A percentile compares a stretch with the other conserved stretches of the same genome.
Evolutionary conservation across 2,888 invertebrate genomes (phyloP).

Genomic region (Drosophila picticornis): DNA sequence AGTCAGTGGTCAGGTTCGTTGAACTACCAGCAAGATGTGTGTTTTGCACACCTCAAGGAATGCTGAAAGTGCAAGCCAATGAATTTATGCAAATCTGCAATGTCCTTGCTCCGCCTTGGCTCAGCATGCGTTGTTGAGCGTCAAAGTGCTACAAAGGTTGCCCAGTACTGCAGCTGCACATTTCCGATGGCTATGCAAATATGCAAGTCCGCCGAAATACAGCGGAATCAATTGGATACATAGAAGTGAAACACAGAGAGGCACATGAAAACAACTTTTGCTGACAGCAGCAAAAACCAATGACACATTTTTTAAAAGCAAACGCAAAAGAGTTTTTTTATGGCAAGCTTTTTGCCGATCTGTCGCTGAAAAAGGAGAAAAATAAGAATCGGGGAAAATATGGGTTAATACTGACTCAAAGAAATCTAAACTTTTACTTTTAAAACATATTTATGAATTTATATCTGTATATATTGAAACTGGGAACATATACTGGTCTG

Average conservation of each 20-base stretch:
- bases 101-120: constrained; percentile 4
- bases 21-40: not conserved
- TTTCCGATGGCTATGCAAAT: constrained; percentile 36
- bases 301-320: constrained; percentile 23
- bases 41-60: constrained; percentile 21
- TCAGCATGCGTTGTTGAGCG: constrained; percentile 17
- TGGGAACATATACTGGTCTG: no score
- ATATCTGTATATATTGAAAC: no score
- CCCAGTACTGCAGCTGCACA: constrained; percentile 3
- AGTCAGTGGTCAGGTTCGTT: constrained; percentile 14
- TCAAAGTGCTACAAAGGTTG: constrained; percentile 24
- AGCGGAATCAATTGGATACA: constrained; percentile 26
- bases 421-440: not conserved
- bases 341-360: constrained; percentile 1
- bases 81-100: constrained; percentile 23
- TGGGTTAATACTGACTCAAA: not conserved
- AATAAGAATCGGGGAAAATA: not conserved
- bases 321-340: constrained; percentile 17
- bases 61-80: constrained; percentile 29
- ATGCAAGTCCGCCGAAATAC: constrained; percentile 26
- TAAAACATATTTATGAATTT: not conserved
- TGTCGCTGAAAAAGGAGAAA: not conserved
- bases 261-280: constrained; percentile 16
- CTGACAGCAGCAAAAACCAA: constrained; percentile 34
- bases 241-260: not conserved